A percentile compares a stretch with the other conserved stretches of the same genome.
These are phyloP conservation scores for Pseudopodoces humilis DNA, from an alignment of 2,113 vertebrate species.

Conservation along the genomic window DNA sequence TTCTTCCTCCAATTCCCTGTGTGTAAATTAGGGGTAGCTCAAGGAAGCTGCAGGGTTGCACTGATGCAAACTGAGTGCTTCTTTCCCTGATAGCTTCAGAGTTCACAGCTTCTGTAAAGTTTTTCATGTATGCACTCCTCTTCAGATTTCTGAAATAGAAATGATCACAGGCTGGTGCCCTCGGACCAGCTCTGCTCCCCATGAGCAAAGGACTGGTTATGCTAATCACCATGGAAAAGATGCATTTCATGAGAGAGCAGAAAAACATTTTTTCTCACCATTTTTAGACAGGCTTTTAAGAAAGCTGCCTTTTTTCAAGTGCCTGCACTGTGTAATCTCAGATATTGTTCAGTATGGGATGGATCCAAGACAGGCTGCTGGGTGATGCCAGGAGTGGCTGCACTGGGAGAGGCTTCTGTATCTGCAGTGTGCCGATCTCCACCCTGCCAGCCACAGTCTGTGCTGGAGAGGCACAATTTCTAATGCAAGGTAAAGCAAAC, in stretches of 20 bases:
- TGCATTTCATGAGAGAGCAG: neutral
- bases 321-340: neutral
- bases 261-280: neutral
- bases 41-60: neutral
- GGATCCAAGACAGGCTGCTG: neutral
- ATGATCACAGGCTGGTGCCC: neutral
- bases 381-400: neutral
- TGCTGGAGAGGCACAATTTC: neutral
- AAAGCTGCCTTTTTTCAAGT: neutral
- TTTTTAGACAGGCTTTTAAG: neutral
- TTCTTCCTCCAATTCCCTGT: slow-evolving; percentile 33
- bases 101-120: neutral
- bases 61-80: neutral
- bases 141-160: neutral
- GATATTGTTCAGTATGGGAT: neutral
- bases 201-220: neutral
- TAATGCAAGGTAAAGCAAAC: neutral
- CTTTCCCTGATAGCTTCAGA: neutral
- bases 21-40: slow-evolving; percentile 22
- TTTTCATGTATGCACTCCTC: neutral
- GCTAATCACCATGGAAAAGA: neutral
- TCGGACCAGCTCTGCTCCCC: neutral
- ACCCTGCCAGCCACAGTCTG: neutral
- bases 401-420: neutral
- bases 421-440: neutral